phyloP scores from a whole-genome alignment of 1,140 invertebrate species.

The Helicoverpa zea region DNA sequence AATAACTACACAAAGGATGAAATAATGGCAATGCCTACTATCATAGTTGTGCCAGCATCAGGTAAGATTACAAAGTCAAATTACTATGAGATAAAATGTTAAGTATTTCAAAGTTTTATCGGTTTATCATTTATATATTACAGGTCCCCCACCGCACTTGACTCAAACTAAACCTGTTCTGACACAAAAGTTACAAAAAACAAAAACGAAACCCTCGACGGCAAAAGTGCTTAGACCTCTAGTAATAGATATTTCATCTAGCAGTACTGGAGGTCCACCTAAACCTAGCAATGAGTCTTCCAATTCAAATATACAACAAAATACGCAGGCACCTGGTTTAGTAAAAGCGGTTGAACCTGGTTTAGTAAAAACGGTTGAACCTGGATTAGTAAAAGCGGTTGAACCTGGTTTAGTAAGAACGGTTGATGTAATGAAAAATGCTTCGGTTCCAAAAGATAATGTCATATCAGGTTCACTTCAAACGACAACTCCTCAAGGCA shows the following conservation, averaged over 20 bases:
- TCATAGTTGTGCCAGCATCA: conserved; percentile 75
- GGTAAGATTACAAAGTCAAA: conserved; percentile 59
- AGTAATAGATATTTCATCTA: conserved; percentile 67
- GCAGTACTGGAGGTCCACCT: conserved; percentile 19
- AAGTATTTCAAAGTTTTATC: background rate
- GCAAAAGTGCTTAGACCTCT: conserved; percentile 60
- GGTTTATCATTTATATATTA: conserved; percentile 2
- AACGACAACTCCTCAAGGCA: conserved; percentile 70
- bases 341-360: background rate
- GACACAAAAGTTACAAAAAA: conserved; percentile 45
- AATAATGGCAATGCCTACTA: conserved; percentile 84
- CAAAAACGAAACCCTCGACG: conserved; percentile 47
- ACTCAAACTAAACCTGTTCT: conserved; percentile 40
- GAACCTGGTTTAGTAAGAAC: conserved; percentile 58
- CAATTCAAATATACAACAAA: conserved; percentile 27
- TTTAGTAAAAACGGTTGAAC: conserved; percentile 62
- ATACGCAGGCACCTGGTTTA: conserved; percentile 54
- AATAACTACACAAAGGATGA: conserved; percentile 76
- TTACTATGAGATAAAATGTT: background rate
- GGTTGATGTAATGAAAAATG: conserved; percentile 65
- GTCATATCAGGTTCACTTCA: conserved; percentile 54
- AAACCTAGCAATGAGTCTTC: conserved; percentile 6
- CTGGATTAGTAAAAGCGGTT: too few relatives aligned
- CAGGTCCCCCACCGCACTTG: conserved; percentile 39
- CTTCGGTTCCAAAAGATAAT: conserved; percentile 75